Base-by-base conservation (phyloP, 1,140 invertebrate genomes). In the Drosophila tsacasi region DNA sequence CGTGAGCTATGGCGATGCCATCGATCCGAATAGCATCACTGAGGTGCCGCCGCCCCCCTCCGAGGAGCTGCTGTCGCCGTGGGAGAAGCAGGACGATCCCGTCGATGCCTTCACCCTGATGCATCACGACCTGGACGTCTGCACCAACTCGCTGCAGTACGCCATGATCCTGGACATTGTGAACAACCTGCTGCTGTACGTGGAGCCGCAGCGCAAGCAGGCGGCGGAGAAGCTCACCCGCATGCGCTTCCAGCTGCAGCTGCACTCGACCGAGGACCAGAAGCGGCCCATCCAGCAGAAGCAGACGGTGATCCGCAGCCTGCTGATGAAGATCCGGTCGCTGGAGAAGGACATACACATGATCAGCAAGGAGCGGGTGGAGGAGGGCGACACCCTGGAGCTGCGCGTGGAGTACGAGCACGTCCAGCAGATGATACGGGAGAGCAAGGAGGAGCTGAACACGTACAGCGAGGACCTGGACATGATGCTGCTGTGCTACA, bases 51-150 rank as follows among this genome's bases (percentile, higher is more conserved):
- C 95, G 23, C 94, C 95, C 0, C 96, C 96, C 2, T 94, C 95
- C 8, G 95, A 97, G 91, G 96, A 97, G 83, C 94, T 94, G 3
- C 81, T 94, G 0, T 95, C 95, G 54, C 95, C 95, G 0, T 97
- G 96, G 95, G 96, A 96, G 74, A 95, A 95, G 69, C 95, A 95
- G 74, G 97, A 98, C 83, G 96, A 96, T 32, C 97, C 97, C 17
- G 98, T 99, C 7, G 98, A 99, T 94, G 98, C 98, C 5, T 99
- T 99, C 89, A 99, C 98, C 1, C 94, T 99, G 3, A 99, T 99
- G 95, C 99, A 99, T 94, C 97, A 99, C 91, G 99, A 99, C 94
- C 94, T 99, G 3, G 98, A 99, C 92, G 97, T 99, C 2, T 99
- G 97, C 93, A 99, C 98, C 7, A 99, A 99, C 94, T 98, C 98